Evolutionary conservation across 2,113 vertebrate species (phyloP), one percentile per base, ranked within the genome.

Genomic region (Blennius ocellaris): DNA sequence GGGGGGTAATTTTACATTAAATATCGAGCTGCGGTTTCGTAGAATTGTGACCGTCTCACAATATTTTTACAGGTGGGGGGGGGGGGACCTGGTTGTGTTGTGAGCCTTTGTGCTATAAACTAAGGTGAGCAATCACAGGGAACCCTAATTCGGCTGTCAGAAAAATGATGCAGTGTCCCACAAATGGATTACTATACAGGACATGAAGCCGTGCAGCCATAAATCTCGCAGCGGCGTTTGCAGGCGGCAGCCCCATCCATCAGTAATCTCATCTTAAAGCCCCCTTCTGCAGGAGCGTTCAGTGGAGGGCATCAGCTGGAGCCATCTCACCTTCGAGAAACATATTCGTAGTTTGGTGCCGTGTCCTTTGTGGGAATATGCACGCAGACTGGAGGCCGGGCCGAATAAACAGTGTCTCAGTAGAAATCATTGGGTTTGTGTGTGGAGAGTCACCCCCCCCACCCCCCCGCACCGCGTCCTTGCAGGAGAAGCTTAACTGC

Each of bases 151-250:
- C 76, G 49, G 21, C 76, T 88, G 84, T 83, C 82, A 62, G 66
- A 39, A 55, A 77, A 80, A 82, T 84, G 82, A 85, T 81, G 76
- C 61, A 84, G 76, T 69, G 82, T 66, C 62, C 48, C 64, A 64
- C 76, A 62, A 84, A 84, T 81, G 84, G 84, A 87, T 84, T 80
- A 73, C 80, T 80, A 37, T 69, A 85, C 72, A 67, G 74, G 69
- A 83, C 77, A 75, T 78, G 69, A 80, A 85, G 70, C 69, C 55
- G 1, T 30, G 73, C 75, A 12, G 71, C 70, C 21, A 82, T 87
- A 69, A 87, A 87, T 87, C 80, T 65, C 2, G 7, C 50, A 62
- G 48, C 9, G 57, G 40, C 58, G 73, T 68, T 44, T 61, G 63
- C 64, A 40, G 73, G 71, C 76, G 38, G 68, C 61, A 21, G 68